phyloP scores from a whole-genome alignment of 2,797 vertebrate species.

The Coendou prehensilis region DNA sequence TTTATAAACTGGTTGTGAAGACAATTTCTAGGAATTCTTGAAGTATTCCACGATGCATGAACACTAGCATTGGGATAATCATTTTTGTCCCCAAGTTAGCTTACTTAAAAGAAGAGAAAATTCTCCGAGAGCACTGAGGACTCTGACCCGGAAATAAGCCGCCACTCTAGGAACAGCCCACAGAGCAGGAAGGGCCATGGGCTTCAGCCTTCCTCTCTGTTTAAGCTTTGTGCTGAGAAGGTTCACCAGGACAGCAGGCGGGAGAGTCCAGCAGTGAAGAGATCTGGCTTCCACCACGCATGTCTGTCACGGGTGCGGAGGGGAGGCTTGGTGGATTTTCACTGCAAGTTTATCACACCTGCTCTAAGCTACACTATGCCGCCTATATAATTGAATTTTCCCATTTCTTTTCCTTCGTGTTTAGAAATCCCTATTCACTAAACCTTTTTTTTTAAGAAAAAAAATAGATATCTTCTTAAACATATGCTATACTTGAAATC shows the following conservation, averaged over 20 bases:
- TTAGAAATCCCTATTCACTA: neutral
- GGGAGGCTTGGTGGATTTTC: fast-evolving
- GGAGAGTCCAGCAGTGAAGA: neutral
- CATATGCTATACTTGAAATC: neutral
- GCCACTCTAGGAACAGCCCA: neutral
- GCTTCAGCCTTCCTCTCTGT: neutral
- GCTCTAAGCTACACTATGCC: neutral
- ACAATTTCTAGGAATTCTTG: neutral
- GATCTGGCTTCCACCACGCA: neutral
- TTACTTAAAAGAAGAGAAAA: neutral
- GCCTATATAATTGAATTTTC: neutral
- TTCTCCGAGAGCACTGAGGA: neutral
- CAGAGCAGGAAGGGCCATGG: neutral
- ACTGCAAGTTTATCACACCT: neutral
- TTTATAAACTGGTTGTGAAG: neutral
- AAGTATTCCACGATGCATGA: neutral
- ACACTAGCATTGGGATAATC: neutral
- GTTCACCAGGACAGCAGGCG: neutral
- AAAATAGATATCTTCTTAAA: neutral
- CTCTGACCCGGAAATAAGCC: neutral
- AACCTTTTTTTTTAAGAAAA: neutral
- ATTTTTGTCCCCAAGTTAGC: neutral
- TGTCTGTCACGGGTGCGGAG: neutral
- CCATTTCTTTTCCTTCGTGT: neutral
- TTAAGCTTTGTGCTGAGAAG: neutral